Evolutionary conservation across 2,888 invertebrate species (phyloP).

Genomic region (Cecidostiba fungosa): DNA sequence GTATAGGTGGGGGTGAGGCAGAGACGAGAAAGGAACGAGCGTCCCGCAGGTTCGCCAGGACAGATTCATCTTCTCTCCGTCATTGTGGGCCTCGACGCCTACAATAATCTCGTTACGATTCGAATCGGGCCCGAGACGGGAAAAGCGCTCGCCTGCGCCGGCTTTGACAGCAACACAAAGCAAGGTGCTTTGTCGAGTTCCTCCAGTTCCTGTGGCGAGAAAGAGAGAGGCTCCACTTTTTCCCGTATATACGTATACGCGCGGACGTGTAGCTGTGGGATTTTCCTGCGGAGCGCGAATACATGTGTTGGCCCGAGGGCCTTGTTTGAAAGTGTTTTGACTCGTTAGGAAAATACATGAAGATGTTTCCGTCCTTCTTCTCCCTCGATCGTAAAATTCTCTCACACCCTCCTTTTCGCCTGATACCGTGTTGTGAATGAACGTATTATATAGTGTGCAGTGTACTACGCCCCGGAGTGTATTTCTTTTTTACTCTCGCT

Average conservation of each 20-base stretch:
- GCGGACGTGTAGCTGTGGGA: constrained; percentile 69
- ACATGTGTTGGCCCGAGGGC: background rate
- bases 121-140: constrained; percentile 68
- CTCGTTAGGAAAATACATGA: constrained; percentile 72
- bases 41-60: constrained; percentile 54
- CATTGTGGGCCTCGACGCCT: constrained; percentile 69
- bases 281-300: constrained; percentile 66
- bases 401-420: constrained; percentile 11
- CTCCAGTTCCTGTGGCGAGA: background rate
- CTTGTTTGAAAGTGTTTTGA: constrained; percentile 73
- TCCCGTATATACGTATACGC: constrained; percentile 39
- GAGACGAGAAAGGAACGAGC: constrained; percentile 57
- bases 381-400: constrained; percentile 33
- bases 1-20: constrained; percentile 6
- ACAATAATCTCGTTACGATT: constrained; percentile 79
- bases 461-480: constrained; percentile 1
- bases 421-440: background rate
- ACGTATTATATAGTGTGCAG: background rate
- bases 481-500: background rate
- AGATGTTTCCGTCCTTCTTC: constrained; percentile 66
- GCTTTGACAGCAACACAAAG: constrained; percentile 75
- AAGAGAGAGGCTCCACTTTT: constrained; percentile 6
- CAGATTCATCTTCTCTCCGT: constrained; percentile 53
- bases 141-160: constrained; percentile 64
- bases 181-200: constrained; percentile 76